Evolutionary conservation across 2,888 invertebrate species (phyloP).

Genomic region (Marronus borbonicus): DNA sequence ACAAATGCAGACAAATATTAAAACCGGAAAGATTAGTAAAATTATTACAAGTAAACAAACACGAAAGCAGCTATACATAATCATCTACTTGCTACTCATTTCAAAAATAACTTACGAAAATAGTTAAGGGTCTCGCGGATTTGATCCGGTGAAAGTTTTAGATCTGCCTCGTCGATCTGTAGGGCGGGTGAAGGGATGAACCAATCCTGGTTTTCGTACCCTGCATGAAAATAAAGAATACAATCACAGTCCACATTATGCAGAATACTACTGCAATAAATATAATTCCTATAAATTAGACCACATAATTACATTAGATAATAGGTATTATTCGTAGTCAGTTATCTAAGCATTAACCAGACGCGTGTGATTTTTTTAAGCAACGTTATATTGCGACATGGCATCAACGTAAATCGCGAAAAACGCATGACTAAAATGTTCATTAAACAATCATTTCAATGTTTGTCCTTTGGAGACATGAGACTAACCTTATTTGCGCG

Average conservation of each 20-base stretch:
- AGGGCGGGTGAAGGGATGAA: constrained; percentile 92
- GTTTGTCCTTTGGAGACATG: not conserved
- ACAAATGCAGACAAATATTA: constrained; percentile 14
- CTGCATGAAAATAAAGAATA: constrained; percentile 70
- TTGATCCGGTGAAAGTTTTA: constrained; percentile 92
- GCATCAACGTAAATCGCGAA: constrained; percentile 2
- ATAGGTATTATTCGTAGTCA: not conserved
- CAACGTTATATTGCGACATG: not conserved
- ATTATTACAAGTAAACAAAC: not conserved
- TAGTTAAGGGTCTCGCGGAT: constrained; percentile 97
- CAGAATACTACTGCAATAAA: constrained; percentile 20
- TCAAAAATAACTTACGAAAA: constrained; percentile 86
- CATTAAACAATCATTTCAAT: constrained; percentile 16
- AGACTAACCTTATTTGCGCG: constrained; percentile 16
- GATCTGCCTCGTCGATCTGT: constrained; percentile 79
- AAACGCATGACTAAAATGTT: constrained; percentile 16
- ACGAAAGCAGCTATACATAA: not conserved
- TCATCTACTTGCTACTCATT: constrained; percentile 20
- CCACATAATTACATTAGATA: constrained; percentile 13
- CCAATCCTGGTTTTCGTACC: constrained; percentile 95
- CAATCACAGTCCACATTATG: constrained; percentile 9
- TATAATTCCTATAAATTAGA: constrained; percentile 8
- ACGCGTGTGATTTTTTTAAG: constrained; percentile 1
- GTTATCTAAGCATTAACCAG: constrained; percentile 2
- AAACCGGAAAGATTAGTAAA: not conserved